Conservation (phyloP, 2,888 invertebrate genomes). For the Criorhina ranunculi region DNA sequence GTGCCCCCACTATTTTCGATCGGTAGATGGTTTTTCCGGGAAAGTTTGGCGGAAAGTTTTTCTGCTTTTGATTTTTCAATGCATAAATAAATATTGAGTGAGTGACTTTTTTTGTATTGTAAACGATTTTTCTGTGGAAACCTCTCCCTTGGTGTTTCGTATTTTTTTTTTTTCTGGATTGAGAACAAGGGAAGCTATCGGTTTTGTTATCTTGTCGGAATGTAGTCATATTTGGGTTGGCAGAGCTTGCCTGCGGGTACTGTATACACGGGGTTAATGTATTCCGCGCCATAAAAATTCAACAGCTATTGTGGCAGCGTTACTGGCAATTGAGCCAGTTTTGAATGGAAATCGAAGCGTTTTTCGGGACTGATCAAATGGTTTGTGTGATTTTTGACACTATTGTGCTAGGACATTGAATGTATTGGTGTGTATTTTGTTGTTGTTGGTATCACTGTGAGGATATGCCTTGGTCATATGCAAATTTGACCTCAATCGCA, state of each 20-base stretch:
- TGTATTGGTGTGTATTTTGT: neutral
- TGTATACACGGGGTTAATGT: constrained; percentile 50
- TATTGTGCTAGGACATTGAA: constrained; percentile 25
- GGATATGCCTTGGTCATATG: constrained; percentile 1
- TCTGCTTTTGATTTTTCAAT: constrained; percentile 75
- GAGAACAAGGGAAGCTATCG: constrained; percentile 36
- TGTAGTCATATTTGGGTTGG: constrained; percentile 64
- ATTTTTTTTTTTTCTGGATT: constrained; percentile 15
- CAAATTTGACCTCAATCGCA: neutral
- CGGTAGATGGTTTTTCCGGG: constrained; percentile 54
- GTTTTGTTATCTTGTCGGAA: constrained; percentile 67
- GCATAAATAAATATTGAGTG: constrained; percentile 77
- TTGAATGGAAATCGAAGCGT: constrained; percentile 62
- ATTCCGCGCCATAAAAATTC: constrained; percentile 63
- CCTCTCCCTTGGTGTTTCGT: neutral
- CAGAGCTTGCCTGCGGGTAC: constrained; percentile 34
- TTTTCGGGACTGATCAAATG: constrained; percentile 58
- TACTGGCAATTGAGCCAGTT: constrained; percentile 55
- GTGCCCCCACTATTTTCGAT: constrained; percentile 49
- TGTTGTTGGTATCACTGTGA: neutral
- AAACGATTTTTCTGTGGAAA: constrained; percentile 37
- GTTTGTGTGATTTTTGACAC: constrained; percentile 60
- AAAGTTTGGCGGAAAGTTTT: constrained; percentile 71
- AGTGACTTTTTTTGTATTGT: constrained; percentile 64
- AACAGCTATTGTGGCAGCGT: constrained; percentile 53